Evolutionary conservation across 2,888 invertebrate species (phyloP).

Genomic region (Diadromus collaris): DNA sequence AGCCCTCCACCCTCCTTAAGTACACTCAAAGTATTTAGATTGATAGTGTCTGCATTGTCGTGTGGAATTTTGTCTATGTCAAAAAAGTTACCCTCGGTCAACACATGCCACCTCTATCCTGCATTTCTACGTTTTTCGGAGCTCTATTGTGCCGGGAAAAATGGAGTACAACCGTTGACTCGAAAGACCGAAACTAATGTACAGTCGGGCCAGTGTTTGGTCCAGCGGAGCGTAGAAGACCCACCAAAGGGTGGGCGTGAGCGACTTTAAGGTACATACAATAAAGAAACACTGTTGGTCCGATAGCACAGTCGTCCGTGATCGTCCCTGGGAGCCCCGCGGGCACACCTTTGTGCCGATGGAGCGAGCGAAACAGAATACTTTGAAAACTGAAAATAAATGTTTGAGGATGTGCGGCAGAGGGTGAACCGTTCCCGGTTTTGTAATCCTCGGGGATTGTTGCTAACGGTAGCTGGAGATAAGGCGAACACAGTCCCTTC

Average conservation of each 20-base stretch:
- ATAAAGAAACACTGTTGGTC: slow-evolving; percentile 25
- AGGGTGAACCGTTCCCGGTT: slow-evolving; percentile 39
- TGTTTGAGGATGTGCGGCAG: slow-evolving; percentile 46
- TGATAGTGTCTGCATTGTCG: no score
- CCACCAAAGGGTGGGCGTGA: not conserved
- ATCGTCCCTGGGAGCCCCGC: not conserved
- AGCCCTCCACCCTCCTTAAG: no score
- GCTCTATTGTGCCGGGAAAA: no score
- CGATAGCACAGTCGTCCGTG: slow-evolving; percentile 19
- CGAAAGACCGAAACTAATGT: not conserved
- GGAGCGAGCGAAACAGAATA: not conserved
- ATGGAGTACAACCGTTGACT: not conserved
- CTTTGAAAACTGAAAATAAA: slow-evolving; percentile 55
- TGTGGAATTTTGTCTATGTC: no score
- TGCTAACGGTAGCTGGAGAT: slow-evolving; percentile 40
- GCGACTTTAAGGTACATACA: slow-evolving; percentile 4
- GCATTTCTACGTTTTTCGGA: no score
- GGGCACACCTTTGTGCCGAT: not conserved
- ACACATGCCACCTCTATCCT: no score
- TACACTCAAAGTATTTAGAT: no score
- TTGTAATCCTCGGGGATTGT: slow-evolving; percentile 52
- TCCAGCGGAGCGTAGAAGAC: not conserved
- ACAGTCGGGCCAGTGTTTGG: not conserved
- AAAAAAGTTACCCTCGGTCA: no score
- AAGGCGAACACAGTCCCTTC: slow-evolving; percentile 34